Evolutionary conservation across 2,888 invertebrate genomes (phyloP).

Genomic region (Lithosia quadra): DNA sequence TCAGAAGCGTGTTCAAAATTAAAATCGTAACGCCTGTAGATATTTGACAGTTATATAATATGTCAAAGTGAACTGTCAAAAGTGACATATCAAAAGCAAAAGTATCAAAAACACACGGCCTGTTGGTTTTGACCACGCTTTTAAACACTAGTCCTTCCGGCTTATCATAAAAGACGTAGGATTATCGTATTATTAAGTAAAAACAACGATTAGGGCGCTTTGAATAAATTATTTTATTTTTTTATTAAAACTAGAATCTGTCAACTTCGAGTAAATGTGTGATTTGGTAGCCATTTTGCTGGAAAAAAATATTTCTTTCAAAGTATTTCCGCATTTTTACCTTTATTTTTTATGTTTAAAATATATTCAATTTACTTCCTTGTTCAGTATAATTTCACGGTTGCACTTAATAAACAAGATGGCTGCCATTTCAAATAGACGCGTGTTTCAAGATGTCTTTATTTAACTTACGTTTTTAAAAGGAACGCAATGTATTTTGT

Average conservation of each 20-base stretch:
- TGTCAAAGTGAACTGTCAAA: not conserved
- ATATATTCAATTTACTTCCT: not conserved
- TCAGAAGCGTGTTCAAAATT: constrained; percentile 47
- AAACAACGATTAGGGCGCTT: constrained; percentile 44
- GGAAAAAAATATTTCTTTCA: not conserved
- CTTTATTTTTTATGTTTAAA: not conserved
- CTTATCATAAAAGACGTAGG: constrained; percentile 51
- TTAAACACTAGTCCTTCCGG: constrained; percentile 49
- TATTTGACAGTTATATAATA: not conserved
- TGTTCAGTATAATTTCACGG: not conserved
- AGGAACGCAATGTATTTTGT: constrained; percentile 16
- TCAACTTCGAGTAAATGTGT: not conserved
- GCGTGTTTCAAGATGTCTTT: not conserved
- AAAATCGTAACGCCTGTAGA: not conserved
- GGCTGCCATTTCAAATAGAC: constrained; percentile 4
- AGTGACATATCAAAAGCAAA: constrained; percentile 1
- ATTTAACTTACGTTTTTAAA: constrained; percentile 12
- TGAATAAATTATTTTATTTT: constrained; percentile 44
- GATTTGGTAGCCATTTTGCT: constrained; percentile 14
- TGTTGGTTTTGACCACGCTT: constrained; percentile 38
- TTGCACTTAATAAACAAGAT: not conserved
- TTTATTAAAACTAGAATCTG: constrained; percentile 10
- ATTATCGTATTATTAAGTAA: constrained; percentile 41
- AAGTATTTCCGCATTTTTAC: not conserved
- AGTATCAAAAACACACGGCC: not conserved